These are phyloP conservation scores for Phrynocephalus vlangalii DNA, from an alignment of 2,797 vertebrate genomes.

Conservation along the genomic window DNA sequence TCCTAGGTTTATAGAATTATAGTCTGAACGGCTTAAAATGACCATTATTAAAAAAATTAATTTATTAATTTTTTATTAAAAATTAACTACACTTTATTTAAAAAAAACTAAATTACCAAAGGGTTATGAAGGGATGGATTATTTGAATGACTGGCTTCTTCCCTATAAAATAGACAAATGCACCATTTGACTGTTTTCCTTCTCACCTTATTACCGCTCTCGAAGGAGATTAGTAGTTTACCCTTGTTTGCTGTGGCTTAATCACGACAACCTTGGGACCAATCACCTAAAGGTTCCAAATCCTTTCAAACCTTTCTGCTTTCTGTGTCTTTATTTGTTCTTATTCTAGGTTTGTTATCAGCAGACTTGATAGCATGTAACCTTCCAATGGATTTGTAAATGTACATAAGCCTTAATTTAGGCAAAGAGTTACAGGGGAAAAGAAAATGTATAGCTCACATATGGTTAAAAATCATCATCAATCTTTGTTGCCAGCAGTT, in stretches of 20 bases:
- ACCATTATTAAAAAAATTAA: not conserved
- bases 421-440: constrained; percentile 20
- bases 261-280: constrained; percentile 74
- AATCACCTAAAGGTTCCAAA: constrained; percentile 72
- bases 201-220: constrained; percentile 50
- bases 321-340: constrained; percentile 67
- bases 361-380: constrained; percentile 47
- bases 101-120: not conserved
- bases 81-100: not conserved
- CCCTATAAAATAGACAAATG: constrained; percentile 23
- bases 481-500: not conserved
- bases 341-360: constrained; percentile 57
- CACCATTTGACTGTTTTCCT: constrained; percentile 8
- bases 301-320: constrained; percentile 71
- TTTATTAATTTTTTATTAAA: not conserved
- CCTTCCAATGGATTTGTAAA: constrained; percentile 29
- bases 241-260: constrained; percentile 73
- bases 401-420: constrained; percentile 20
- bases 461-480: not conserved
- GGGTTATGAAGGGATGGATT: not conserved
- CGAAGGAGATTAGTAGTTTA: constrained; percentile 74
- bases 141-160: constrained; percentile 57
- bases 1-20: no score
- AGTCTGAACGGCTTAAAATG: no score
- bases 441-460: not conserved